Evolutionary conservation across 1,140 invertebrate genomes (phyloP), one percentile per base, ranked within the genome.

Genomic region (Ceratina calcarata): DNA sequence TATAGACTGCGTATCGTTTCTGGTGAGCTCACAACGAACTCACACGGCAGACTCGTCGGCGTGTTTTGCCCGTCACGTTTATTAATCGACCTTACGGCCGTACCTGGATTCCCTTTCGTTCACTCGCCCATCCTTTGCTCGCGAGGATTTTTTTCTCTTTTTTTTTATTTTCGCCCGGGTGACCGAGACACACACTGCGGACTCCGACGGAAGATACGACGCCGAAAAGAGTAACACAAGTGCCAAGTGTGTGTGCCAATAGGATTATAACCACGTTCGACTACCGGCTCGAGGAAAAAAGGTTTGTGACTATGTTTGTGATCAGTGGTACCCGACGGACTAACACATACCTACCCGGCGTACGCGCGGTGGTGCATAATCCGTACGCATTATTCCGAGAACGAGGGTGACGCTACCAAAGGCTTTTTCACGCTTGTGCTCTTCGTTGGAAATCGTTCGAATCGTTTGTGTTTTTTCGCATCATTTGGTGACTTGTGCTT

Each of bases 161-260:
- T 13, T 70, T 22, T 64, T 32, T 27, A 13, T 55, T 62, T 8
- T 57, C 8, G 58, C 49, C 15, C 22, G 32, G 8, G 62, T n/a
- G 58, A 55, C 20, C 22, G 22, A 79, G 58, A 49, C 24, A 37
- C 32, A 37, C 32, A 37, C 32, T 37, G 32, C 32, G 32, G 32
- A 37, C 32, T 37, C 32, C 32, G n/a, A 81, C 1, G 62, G 61
- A 66, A 18, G 32, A 71, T 27, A 60, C 22, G 60, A 45, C 45
- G 24, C 71, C 61, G 58, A 70, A 60, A 64, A 82, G 16, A 24
- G 60, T 71, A 81, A 71, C 80, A 70, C 80, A 81, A 92, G 91
- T 92, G 91, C 89, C 91, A 91, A 91, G 91, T 91, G 91, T 90
- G 87, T 91, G 91, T 91, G 90, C 86, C 87, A 90, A 89, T 88